phyloP scores from a whole-genome alignment of 2,888 invertebrate species.

The Graphium colonna region DNA sequence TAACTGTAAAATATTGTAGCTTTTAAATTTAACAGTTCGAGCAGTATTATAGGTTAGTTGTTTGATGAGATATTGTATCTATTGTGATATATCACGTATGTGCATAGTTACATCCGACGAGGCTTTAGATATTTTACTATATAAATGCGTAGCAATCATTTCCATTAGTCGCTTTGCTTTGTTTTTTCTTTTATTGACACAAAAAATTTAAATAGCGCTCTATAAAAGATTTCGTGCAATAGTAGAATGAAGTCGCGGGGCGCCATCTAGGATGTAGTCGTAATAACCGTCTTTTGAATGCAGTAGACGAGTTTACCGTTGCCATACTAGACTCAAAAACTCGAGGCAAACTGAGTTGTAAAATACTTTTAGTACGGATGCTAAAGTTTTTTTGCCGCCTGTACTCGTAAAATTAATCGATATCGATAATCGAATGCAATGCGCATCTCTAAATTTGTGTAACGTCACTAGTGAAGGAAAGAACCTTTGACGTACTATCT shows the following conservation, averaged over 20 bases:
- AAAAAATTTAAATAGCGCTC: too few species aligned
- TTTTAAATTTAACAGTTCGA: slow-evolving; percentile 50
- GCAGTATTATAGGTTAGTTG: slow-evolving; percentile 78
- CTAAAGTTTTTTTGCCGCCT: too few species aligned
- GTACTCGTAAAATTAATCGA: too few species aligned
- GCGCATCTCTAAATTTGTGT: too few species aligned
- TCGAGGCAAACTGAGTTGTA: too few species aligned
- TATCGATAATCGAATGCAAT: too few species aligned
- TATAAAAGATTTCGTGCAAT: background rate
- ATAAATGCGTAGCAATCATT: slow-evolving; percentile 12
- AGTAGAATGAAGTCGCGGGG: background rate
- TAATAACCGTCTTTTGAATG: background rate
- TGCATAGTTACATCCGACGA: slow-evolving; percentile 46
- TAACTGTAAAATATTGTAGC: slow-evolving; percentile 56
- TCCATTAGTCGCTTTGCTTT: slow-evolving; percentile 17
- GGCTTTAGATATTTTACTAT: slow-evolving; percentile 28
- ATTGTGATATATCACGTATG: slow-evolving; percentile 55
- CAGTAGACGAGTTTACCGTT: too few species aligned
- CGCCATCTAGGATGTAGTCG: background rate
- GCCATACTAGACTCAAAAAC: too few species aligned
- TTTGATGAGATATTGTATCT: slow-evolving; percentile 59
- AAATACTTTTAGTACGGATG: too few species aligned
- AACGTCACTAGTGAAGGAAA: too few species aligned
- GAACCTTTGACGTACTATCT: too few species aligned
- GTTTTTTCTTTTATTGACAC: background rate